A percentile compares a stretch with the other conserved stretches of the same genome.
These are phyloP conservation scores for Falcunculus frontatus DNA, from an alignment of 2,113 vertebrate genomes.

Conservation along the genomic window DNA sequence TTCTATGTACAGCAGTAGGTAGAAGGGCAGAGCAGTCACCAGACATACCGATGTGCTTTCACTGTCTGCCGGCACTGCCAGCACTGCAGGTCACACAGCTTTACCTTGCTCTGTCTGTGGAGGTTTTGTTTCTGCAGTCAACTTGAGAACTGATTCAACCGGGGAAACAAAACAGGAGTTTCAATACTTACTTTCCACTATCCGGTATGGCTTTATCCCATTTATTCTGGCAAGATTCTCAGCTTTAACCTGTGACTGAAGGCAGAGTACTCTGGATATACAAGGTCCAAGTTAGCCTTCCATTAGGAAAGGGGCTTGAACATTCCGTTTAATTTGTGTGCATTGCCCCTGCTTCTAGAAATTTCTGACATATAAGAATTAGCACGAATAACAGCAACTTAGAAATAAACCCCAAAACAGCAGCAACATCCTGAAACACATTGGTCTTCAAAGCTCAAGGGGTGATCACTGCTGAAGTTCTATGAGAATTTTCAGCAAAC, in stretches of 20 bases:
- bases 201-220: neutral
- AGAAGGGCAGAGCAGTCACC: neutral
- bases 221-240: neutral
- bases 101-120: neutral
- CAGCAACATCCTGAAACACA: neutral
- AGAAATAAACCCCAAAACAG: neutral
- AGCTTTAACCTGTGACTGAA: neutral
- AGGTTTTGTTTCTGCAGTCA: conserved; percentile 14
- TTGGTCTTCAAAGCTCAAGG: neutral
- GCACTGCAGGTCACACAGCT: neutral
- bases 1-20: neutral
- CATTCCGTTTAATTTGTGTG: neutral
- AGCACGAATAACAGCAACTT: neutral
- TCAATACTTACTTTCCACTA: neutral
- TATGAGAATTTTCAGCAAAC: neutral
- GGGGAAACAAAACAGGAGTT: neutral
- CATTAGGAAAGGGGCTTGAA: neutral
- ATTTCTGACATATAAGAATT: neutral
- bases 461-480: neutral
- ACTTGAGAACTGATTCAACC: neutral
- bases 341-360: neutral
- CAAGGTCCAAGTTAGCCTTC: neutral
- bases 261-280: neutral
- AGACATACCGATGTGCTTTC: fast-evolving
- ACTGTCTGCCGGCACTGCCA: neutral